A percentile compares a stretch with the other conserved stretches of the same genome.
phyloP scores from a whole-genome alignment of 2,797 vertebrate genomes.

The Oophaga sylvatica region DNA sequence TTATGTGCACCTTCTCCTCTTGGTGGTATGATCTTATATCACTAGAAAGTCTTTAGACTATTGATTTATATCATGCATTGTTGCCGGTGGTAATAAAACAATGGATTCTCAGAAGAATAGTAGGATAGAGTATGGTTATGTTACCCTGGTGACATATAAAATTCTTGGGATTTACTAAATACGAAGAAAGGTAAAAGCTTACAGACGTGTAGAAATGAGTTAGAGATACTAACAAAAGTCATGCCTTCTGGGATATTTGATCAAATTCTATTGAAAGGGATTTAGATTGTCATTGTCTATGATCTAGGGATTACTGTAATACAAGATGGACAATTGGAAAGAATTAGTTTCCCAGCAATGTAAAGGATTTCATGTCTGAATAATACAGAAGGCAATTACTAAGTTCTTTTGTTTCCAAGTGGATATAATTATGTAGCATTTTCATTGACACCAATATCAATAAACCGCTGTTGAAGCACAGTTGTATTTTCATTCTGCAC shows the following conservation, averaged over 20 bases:
- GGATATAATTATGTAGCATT: slow-evolving; percentile 69
- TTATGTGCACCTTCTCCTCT: slow-evolving; percentile 32
- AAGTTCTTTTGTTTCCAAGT: slow-evolving; percentile 66
- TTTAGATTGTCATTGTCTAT: slow-evolving; percentile 64
- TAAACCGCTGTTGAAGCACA: background rate
- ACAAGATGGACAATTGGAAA: slow-evolving; percentile 66
- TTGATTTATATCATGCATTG: slow-evolving; percentile 46
- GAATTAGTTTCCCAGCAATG: slow-evolving; percentile 69
- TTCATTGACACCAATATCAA: slow-evolving; percentile 31
- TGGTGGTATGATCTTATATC: slow-evolving; percentile 27
- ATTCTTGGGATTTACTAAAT: slow-evolving; percentile 53
- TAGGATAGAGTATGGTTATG: slow-evolving; percentile 3
- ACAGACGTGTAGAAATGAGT: slow-evolving; percentile 36
- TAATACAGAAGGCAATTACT: slow-evolving; percentile 69
- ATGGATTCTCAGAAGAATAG: slow-evolving; percentile 55
- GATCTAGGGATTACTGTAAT: slow-evolving; percentile 67
- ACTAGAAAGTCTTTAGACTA: slow-evolving; percentile 16
- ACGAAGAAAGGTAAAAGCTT: slow-evolving; percentile 58
- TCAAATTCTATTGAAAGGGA: slow-evolving; percentile 65
- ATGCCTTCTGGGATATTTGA: slow-evolving; percentile 64
- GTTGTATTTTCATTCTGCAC: background rate
- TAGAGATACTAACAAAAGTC: slow-evolving; percentile 63
- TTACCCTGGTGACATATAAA: slow-evolving; percentile 39
- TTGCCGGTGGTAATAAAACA: slow-evolving; percentile 53
- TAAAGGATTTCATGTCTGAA: slow-evolving; percentile 69